Percentiles rank a stretch among this genome's conserved stretches.
Conservation (phyloP, 2,888 invertebrate species). For the Drosophila buzzatii region DNA sequence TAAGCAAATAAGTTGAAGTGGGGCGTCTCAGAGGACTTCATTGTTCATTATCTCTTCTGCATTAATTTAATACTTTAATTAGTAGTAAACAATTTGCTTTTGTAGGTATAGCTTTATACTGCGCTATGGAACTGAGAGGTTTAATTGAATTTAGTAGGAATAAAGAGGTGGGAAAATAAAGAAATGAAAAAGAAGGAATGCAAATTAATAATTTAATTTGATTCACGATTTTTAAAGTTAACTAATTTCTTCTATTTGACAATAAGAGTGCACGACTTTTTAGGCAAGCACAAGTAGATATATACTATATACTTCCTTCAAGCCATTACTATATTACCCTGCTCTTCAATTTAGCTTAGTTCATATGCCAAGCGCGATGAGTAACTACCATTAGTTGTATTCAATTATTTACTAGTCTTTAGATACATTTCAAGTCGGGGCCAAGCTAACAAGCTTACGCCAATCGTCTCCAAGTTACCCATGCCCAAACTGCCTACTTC, state of each 20-base stretch:
- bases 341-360: not conserved
- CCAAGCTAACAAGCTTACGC: constrained; percentile 17
- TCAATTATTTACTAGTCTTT: constrained; percentile 14
- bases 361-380: not conserved
- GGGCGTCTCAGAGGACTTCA: not conserved
- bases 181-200: no score
- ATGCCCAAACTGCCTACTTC: not conserved
- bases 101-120: not conserved
- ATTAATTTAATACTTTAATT: constrained; percentile 4
- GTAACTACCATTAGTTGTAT: constrained; percentile 11
- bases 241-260: no score
- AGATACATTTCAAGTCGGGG: constrained; percentile 1
- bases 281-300: not conserved
- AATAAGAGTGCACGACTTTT: no score
- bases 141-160: no score
- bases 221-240: no score
- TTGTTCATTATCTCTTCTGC: not conserved
- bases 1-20: not conserved
- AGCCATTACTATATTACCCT: not conserved
- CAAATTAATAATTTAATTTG: no score
- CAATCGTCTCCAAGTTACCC: not conserved
- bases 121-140: not conserved
- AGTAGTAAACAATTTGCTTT: not conserved
- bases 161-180: not conserved
- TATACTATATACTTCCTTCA: not conserved